Percentiles rank a stretch among this genome's conserved stretches.
phyloP scores from a whole-genome alignment of 2,113 vertebrate species.

The Gobius niger region DNA sequence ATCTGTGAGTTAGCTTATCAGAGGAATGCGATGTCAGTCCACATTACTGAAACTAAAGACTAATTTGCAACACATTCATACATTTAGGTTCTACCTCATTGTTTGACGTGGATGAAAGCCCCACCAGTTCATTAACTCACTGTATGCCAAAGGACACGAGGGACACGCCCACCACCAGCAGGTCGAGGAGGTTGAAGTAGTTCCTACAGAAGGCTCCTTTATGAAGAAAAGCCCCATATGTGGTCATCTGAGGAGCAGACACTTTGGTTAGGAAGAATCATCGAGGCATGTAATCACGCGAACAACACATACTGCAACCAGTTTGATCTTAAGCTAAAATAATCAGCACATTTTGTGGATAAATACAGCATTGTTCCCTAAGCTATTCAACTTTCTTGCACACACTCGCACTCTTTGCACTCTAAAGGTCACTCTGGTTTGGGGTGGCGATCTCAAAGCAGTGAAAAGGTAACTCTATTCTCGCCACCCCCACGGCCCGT shows the following conservation, averaged over 20 bases:
- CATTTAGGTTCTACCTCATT: no score
- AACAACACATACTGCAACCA: slow-evolving; percentile 15
- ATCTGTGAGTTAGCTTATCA: not conserved
- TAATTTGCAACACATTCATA: no score
- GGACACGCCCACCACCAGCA: slow-evolving; percentile 97
- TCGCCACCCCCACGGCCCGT: slow-evolving; percentile 69
- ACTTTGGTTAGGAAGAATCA: slow-evolving; percentile 29
- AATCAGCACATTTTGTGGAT: slow-evolving; percentile 3
- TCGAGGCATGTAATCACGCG: slow-evolving; percentile 16
- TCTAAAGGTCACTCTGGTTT: slow-evolving; percentile 68
- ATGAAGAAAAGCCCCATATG: slow-evolving; percentile 96
- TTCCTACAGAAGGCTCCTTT: slow-evolving; percentile 98
- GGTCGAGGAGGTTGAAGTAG: slow-evolving; percentile 97
- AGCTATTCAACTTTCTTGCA: slow-evolving; percentile 22
- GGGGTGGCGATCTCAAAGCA: slow-evolving; percentile 70
- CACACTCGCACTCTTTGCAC: slow-evolving; percentile 58
- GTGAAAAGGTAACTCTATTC: slow-evolving; percentile 63
- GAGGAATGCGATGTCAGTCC: not conserved
- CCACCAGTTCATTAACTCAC: slow-evolving; percentile 80
- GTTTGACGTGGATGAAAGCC: no score
- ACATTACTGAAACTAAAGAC: no score
- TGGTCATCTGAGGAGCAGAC: slow-evolving; percentile 85
- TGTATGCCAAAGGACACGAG: slow-evolving; percentile 98
- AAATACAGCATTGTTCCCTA: slow-evolving; percentile 16
- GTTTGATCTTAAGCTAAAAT: slow-evolving; percentile 13